phyloP scores from a whole-genome alignment of 1,140 invertebrate species.

The Akabosia matsudoensis region DNA sequence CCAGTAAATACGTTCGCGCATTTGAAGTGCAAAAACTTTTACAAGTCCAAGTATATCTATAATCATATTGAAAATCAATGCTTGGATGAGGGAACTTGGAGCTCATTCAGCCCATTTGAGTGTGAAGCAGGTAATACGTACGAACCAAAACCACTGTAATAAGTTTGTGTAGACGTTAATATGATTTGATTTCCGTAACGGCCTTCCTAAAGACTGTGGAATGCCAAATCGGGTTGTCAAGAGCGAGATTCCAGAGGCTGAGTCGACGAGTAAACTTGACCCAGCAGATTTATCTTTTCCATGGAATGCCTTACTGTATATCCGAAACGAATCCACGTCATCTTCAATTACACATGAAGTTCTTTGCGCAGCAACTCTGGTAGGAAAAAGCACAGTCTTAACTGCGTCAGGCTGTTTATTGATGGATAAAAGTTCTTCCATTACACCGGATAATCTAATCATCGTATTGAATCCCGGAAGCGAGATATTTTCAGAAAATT shows the following conservation, averaged over 20 bases:
- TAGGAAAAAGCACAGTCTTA: background rate
- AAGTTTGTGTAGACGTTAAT: background rate
- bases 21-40: conserved; percentile 20
- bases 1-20: conserved; percentile 1
- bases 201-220: background rate
- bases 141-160: background rate
- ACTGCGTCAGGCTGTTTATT: background rate
- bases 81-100: conserved; percentile 10
- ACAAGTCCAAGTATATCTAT: conserved; percentile 16
- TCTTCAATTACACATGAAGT: background rate
- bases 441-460: background rate
- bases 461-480: background rate
- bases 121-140: background rate
- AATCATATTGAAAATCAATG: conserved; percentile 22
- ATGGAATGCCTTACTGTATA: conserved; percentile 1
- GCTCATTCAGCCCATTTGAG: conserved; percentile 10
- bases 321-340: background rate
- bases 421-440: background rate
- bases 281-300: conserved; percentile 3
- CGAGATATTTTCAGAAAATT: background rate
- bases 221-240: background rate
- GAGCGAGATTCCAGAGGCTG: conserved; percentile 2
- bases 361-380: background rate
- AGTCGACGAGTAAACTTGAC: background rate
- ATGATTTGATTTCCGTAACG: background rate